These are phyloP conservation scores for Epinotia ramella DNA, from an alignment of 2,888 invertebrate genomes.

Conservation along the genomic window DNA sequence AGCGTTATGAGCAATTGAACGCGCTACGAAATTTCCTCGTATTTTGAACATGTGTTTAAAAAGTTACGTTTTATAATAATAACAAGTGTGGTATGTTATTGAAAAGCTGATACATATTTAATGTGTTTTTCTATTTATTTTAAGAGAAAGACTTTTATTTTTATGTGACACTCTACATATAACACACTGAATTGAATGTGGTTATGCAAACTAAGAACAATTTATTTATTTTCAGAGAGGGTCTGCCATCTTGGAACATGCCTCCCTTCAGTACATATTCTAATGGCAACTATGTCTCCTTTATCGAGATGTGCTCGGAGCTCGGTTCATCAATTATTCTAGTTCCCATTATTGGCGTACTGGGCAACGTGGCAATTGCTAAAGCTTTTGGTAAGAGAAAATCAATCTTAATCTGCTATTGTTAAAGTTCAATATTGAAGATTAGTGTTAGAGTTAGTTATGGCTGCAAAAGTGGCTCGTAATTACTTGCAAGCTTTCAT, in stretches of 20 bases:
- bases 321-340: constrained; percentile 94
- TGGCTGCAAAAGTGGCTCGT: neutral
- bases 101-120: too few species aligned
- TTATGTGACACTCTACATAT: neutral
- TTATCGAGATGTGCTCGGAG: constrained; percentile 90
- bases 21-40: too few species aligned
- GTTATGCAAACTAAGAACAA: constrained; percentile 6
- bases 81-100: too few species aligned
- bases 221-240: constrained; percentile 80
- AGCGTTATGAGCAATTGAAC: too few species aligned
- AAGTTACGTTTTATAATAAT: too few species aligned
- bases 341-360: constrained; percentile 94
- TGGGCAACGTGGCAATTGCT: constrained; percentile 98
- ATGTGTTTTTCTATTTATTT: too few species aligned
- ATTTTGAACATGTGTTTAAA: too few species aligned
- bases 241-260: constrained; percentile 88
- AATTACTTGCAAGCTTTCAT: constrained; percentile 18
- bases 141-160: neutral
- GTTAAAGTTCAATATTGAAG: constrained; percentile 6
- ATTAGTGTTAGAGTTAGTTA: neutral
- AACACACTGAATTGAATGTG: neutral
- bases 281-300: constrained; percentile 85
- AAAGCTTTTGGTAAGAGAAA: constrained; percentile 93
- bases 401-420: neutral
- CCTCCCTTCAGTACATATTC: constrained; percentile 90